Evolutionary conservation across 1,140 invertebrate genomes (phyloP), one percentile per base, ranked within the genome.

Genomic region (Aphidius ervi): DNA sequence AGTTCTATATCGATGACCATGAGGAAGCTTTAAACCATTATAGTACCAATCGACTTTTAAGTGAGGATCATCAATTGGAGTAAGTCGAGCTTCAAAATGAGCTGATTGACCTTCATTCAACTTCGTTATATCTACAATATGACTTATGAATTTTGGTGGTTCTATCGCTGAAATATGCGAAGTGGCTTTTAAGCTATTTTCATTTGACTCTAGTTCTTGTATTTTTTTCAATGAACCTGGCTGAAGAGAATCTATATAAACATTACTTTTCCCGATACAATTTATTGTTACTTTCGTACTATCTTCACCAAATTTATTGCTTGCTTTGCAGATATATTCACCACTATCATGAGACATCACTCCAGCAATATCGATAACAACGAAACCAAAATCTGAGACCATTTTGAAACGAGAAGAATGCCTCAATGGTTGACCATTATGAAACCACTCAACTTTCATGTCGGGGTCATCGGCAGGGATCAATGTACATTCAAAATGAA

Each of bases 361-460:
- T 64, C 94, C 95, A 46, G 94, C 89, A 68, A 99, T 95, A 69
- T 98, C 95, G 79, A 98, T 85, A 2, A 96, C 88, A 9, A 98
- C 95, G 77, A 93, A 97, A 50, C 95, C 95, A 80, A 98, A 98
- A 75, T 98, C 95, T 62, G 93, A 95, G 0, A 96, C 89, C 63
- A 93, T 92, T 74, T 97, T 97, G 65, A 96, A 96, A 58, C 95
- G 86, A 43, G 91, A 93, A 6, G 93, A 93, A 69, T 96, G 91
- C 53, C 90, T 83, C 49, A 97, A 72, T 37, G 92, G 91, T 70
- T 92, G 84, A 5, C 92, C 93, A 74, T 97, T 95, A 65, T 96
- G 92, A 77, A 93, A 96, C 95, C 95, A 98, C 81, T 97, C 95
- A 16, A 98, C 92, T 71, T 92, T 92, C 79, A 97, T 86, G n/a